Evolutionary conservation across 1,140 invertebrate species (phyloP).

Genomic region (Aporrectodea caliginosa): DNA sequence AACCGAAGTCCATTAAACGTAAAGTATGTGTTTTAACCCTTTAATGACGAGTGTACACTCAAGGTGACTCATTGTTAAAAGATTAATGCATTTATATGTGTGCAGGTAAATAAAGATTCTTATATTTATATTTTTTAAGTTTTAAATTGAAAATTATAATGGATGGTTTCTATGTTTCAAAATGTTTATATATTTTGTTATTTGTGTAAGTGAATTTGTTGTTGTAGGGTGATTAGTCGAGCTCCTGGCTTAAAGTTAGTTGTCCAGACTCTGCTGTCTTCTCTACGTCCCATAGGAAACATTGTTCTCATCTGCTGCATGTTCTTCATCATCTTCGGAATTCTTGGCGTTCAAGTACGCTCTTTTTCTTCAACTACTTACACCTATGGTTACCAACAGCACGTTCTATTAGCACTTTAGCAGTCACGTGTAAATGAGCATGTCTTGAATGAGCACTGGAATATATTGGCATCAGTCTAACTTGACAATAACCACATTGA

Average conservation of each 20-base stretch:
- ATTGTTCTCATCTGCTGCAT: conserved; percentile 99
- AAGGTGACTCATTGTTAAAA: too few relatives aligned
- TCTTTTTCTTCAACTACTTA: too few relatives aligned
- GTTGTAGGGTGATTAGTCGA: conserved; percentile 86
- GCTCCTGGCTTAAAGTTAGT: conserved; percentile 98
- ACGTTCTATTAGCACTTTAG: too few relatives aligned
- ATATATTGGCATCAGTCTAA: too few relatives aligned
- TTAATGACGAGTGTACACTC: too few relatives aligned
- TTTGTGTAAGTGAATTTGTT: conserved; percentile 1
- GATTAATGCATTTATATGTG: not conserved
- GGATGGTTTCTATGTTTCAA: not conserved
- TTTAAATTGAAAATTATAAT: too few relatives aligned
- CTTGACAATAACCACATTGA: too few relatives aligned
- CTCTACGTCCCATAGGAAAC: conserved; percentile 96
- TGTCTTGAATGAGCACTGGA: too few relatives aligned
- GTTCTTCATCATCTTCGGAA: conserved; percentile 99
- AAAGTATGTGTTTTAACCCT: too few relatives aligned
- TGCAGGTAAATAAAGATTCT: not conserved
- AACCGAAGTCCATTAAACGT: too few relatives aligned
- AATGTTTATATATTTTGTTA: not conserved
- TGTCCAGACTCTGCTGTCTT: conserved; percentile 96
- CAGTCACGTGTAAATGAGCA: too few relatives aligned
- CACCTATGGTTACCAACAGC: too few relatives aligned
- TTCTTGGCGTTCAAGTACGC: conserved; percentile 88
- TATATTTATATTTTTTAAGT: not conserved